Evolutionary conservation across 2,888 invertebrate species (phyloP).

Genomic region (Antitype chi): DNA sequence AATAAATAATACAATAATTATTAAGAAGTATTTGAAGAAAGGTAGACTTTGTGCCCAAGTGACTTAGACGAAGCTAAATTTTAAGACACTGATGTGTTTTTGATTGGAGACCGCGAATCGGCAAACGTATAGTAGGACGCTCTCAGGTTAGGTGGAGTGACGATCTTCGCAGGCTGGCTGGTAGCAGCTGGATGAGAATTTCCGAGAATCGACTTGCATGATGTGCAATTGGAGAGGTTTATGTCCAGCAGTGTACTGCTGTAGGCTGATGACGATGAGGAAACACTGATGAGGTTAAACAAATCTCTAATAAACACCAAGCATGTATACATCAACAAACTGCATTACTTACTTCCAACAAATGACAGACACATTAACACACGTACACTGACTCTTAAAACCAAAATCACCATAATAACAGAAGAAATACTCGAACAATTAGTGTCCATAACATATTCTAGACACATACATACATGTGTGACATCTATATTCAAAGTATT

Average conservation of each 20-base stretch:
- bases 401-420: slow-evolving; percentile 36
- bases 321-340: background rate
- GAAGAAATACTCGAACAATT: slow-evolving; percentile 57
- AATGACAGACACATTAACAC: slow-evolving; percentile 19
- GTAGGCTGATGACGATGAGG: too few relatives aligned
- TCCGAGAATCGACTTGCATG: too few relatives aligned
- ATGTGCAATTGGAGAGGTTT: too few relatives aligned
- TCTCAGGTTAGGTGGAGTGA: too few relatives aligned
- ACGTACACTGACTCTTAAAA: slow-evolving; percentile 3
- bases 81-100: background rate
- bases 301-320: background rate
- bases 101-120: too few relatives aligned
- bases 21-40: background rate
- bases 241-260: too few relatives aligned
- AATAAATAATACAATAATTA: background rate
- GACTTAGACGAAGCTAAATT: background rate
- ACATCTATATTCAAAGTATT: slow-evolving; percentile 70
- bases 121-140: too few relatives aligned
- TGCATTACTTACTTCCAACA: slow-evolving; percentile 1
- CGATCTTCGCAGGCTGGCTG: too few relatives aligned
- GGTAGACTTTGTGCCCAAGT: background rate
- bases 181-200: too few relatives aligned
- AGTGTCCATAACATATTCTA: slow-evolving; percentile 57
- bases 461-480: slow-evolving; percentile 46
- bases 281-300: background rate